Evolutionary conservation across 2,888 invertebrate genomes (phyloP).

Genomic region (Hedya salicella): DNA sequence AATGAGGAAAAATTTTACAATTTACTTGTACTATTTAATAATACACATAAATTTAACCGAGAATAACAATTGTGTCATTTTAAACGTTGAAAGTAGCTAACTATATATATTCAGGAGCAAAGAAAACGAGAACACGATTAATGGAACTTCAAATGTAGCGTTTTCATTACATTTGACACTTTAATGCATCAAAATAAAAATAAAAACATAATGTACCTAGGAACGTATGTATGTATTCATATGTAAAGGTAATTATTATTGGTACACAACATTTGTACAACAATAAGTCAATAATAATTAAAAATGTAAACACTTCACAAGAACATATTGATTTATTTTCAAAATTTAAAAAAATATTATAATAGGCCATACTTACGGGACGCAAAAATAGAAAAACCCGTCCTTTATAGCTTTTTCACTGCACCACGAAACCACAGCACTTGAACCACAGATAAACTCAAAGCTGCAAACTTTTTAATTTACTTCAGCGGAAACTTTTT

Average conservation of each 20-base stretch:
- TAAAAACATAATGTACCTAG: no score
- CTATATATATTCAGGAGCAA: no score
- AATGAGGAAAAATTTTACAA: neutral
- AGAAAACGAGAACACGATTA: no score
- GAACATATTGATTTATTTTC: neutral
- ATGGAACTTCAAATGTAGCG: no score
- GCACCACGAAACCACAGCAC: constrained; percentile 47
- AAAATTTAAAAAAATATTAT: neutral
- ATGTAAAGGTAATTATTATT: no score
- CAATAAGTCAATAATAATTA: neutral
- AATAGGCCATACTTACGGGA: constrained; percentile 21
- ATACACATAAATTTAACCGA: no score
- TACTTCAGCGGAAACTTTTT: constrained; percentile 47
- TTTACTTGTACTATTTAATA: no score
- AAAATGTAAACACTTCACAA: neutral
- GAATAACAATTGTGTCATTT: no score
- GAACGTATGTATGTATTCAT: no score
- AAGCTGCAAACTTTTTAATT: constrained; percentile 47
- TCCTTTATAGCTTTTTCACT: constrained; percentile 17
- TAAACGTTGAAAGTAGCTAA: no score
- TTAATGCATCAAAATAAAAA: no score
- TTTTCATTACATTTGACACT: no score
- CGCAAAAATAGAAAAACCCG: constrained; percentile 7
- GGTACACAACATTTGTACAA: neutral
- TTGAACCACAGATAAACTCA: constrained; percentile 44